Percentiles rank a stretch among this genome's conserved stretches.
Evolutionary conservation across 1,140 invertebrate species (phyloP).

Genomic region (Papilio polyxenes): DNA sequence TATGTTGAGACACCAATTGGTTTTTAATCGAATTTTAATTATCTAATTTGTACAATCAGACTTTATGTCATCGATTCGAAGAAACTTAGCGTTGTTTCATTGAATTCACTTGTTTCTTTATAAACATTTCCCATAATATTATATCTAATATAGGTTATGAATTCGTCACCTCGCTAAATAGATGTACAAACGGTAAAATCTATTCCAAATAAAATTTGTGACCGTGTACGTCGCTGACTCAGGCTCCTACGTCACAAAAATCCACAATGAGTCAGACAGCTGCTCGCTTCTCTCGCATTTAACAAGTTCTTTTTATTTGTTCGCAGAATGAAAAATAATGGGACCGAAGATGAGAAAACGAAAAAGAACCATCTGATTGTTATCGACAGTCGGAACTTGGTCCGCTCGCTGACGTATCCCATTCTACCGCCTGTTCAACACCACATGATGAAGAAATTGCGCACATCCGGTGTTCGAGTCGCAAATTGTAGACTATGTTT

Average conservation of each 20-base stretch:
- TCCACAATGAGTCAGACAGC: slow-evolving; percentile 63
- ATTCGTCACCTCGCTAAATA: slow-evolving; percentile 33
- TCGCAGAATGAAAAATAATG: slow-evolving; percentile 36
- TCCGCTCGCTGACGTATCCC: slow-evolving; percentile 48
- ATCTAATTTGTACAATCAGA: slow-evolving; percentile 14
- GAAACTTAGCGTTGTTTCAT: background rate
- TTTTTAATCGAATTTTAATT: slow-evolving; percentile 33
- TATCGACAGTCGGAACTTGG: slow-evolving; percentile 19
- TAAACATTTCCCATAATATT: background rate
- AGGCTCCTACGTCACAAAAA: slow-evolving; percentile 67
- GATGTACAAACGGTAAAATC: slow-evolving; percentile 2
- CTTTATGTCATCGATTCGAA: background rate
- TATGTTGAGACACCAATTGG: slow-evolving; percentile 29
- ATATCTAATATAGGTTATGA: slow-evolving; percentile 19
- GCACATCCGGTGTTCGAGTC: slow-evolving; percentile 69
- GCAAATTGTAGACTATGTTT: slow-evolving; percentile 59
- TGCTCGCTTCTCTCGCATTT: slow-evolving; percentile 44
- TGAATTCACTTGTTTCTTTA: background rate
- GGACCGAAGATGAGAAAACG: slow-evolving; percentile 35
- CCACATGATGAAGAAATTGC: slow-evolving; percentile 70
- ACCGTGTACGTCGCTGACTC: slow-evolving; percentile 60
- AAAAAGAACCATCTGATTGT: slow-evolving; percentile 35
- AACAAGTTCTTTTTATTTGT: slow-evolving; percentile 35
- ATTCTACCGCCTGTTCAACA: slow-evolving; percentile 74
- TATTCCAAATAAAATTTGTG: slow-evolving; percentile 44